Evolutionary conservation across 2,888 invertebrate species (phyloP), one percentile per base, ranked within the genome.

Genomic region (Lochmaea capreae): DNA sequence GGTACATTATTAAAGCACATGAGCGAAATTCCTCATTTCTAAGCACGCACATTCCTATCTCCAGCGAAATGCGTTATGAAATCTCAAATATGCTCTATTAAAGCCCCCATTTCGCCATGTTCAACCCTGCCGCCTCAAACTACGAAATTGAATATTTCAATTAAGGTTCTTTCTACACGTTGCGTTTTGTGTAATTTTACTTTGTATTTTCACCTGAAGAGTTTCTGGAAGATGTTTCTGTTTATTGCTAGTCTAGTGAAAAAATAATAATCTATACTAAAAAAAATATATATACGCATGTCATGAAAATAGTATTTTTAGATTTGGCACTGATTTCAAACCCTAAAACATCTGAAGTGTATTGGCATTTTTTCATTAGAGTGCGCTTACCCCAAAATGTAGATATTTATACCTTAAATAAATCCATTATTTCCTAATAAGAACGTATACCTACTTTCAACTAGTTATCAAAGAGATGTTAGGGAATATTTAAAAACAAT

Each of bases 11-110:
- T 71, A 71, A 26, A 46, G 43, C 65, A 62, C 71, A 65, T 65
- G 71, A 71, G 65, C 57, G 58, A 71, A 71, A 71, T 71, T 71
- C 65, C 71, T 71, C 71, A 71, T 71, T 71, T 58, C 46, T 65
- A 46, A 63, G 18, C 71, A 71, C 71, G 71, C 71, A 71, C 71
- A 71, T 71, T 71, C 71, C 58, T 42, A 71, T 58, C 71, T 71
- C 46, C 65, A 46, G 46, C 59, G 65, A 71, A 71, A 71, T 71
- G 71, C 71, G 71, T 71, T 71, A 71, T 65, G 71, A 71, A 71
- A 71, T 71, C 71, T 65, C 71, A 71, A 71, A 71, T 71, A 71
- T 71, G 65, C 58, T 65, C 43, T 65, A 71, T 65, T 71, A 71
- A 26, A 43, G 39, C 16, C 42, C 16, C 18, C 18, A 12, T 63